Evolutionary conservation across 2,797 vertebrate genomes (phyloP).

Genomic region (Thalassophryne amazonica): DNA sequence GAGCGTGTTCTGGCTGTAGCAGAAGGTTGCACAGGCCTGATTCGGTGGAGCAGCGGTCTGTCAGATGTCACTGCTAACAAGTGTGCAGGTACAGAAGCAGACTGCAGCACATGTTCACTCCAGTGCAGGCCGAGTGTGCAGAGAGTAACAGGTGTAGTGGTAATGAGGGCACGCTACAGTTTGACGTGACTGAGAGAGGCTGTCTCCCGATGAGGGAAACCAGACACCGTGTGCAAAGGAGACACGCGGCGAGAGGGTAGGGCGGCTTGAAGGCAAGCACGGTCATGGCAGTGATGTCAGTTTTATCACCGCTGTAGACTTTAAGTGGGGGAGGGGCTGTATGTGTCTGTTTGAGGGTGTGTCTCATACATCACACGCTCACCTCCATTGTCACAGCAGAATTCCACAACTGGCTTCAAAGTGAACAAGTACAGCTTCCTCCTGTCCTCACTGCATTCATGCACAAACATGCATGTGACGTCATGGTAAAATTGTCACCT

Average conservation of each 20-base stretch:
- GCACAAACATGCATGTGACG: too few species aligned
- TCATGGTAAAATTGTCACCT: too few species aligned
- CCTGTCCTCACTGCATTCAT: too few species aligned
- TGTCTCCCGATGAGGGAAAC: constrained; percentile 17
- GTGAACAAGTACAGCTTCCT: too few species aligned
- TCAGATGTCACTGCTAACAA: constrained; percentile 20
- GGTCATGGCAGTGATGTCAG: constrained; percentile 51
- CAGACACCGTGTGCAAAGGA: background rate
- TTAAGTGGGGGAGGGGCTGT: constrained; percentile 32
- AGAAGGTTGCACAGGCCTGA: constrained; percentile 16
- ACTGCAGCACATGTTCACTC: constrained; percentile 19
- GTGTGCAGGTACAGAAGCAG: constrained; percentile 42
- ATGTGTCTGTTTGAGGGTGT: constrained; percentile 4
- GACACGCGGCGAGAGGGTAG: constrained; percentile 3
- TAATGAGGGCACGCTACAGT: constrained; percentile 46
- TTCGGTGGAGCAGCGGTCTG: constrained; percentile 33
- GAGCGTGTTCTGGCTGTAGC: background rate
- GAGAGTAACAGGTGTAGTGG: constrained; percentile 60
- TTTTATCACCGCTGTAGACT: constrained; percentile 52
- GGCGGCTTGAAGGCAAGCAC: constrained; percentile 45
- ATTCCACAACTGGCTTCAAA: too few species aligned
- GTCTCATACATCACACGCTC: too few species aligned
- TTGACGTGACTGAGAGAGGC: constrained; percentile 16
- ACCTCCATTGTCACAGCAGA: too few species aligned
- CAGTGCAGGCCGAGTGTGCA: constrained; percentile 41